These are phyloP conservation scores for Stenchaetothrips biformis DNA, from an alignment of 2,888 invertebrate genomes.

Conservation along the genomic window DNA sequence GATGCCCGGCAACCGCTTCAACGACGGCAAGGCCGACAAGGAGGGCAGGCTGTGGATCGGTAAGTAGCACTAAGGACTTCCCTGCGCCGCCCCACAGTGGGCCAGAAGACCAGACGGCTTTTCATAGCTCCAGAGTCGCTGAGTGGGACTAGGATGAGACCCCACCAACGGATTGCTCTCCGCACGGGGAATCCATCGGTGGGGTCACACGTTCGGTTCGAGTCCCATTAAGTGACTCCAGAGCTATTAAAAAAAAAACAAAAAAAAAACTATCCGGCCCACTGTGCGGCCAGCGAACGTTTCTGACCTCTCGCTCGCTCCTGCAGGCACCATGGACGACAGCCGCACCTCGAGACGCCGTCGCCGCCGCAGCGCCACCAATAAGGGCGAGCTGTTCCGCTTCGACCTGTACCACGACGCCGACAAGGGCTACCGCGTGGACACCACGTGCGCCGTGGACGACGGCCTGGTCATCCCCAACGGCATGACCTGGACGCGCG, in stretches of 20 bases:
- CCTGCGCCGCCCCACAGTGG: no score
- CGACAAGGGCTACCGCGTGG: not conserved
- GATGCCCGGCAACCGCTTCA: not conserved
- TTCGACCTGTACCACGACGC: not conserved
- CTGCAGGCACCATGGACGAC: constrained; percentile 2
- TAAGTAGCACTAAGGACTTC: not conserved
- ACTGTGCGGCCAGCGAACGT: no score
- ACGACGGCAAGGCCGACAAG: constrained; percentile 7
- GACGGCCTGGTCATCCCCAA: not conserved
- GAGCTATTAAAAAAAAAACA: no score
- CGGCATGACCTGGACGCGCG: not conserved
- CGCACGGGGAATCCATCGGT: no score
- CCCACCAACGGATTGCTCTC: no score
- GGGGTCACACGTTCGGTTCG: no score
- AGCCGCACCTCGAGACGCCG: not conserved
- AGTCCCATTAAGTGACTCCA: no score
- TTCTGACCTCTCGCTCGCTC: no score
- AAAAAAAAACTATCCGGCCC: no score
- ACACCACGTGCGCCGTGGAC: not conserved
- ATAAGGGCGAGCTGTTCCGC: constrained; percentile 2
- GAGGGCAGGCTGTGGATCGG: constrained; percentile 7
- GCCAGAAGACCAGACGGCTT: no score
- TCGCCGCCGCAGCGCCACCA: not conserved
- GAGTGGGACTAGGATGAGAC: no score
- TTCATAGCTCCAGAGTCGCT: no score